phyloP scores from a whole-genome alignment of 1,140 invertebrate species.

The Sogatella furcifera region DNA sequence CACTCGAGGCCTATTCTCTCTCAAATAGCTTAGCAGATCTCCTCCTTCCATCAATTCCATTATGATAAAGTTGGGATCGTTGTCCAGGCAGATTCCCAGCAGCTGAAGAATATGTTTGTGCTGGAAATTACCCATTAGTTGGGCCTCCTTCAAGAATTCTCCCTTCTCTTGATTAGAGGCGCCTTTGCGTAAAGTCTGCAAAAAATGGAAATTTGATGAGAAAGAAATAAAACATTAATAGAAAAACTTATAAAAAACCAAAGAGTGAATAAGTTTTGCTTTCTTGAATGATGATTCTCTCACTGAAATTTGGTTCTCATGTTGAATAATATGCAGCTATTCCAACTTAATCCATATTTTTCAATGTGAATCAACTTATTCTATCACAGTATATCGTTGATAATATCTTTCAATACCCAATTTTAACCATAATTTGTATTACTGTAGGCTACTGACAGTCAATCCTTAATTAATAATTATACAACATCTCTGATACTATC shows the following conservation, averaged over 20 bases:
- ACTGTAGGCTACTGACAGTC: no score
- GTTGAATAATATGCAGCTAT: neutral
- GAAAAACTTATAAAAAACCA: no score
- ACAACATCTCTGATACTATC: no score
- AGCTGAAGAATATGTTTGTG: constrained; percentile 90
- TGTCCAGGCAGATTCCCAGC: constrained; percentile 87
- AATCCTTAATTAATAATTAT: no score
- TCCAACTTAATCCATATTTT: neutral
- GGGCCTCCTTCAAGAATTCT: constrained; percentile 93
- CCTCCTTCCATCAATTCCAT: constrained; percentile 96
- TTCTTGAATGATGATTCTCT: no score
- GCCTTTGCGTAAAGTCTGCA: constrained; percentile 80
- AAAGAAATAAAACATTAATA: constrained; percentile 1
- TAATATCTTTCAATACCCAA: no score
- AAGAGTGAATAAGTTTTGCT: no score
- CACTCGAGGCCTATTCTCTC: constrained; percentile 55
- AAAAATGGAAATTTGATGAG: constrained; percentile 21
- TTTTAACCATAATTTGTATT: no score
- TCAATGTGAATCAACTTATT: no score
- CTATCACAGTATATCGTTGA: no score
- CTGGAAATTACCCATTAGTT: constrained; percentile 94
- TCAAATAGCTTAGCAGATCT: constrained; percentile 82
- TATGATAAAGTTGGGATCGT: constrained; percentile 84
- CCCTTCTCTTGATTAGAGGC: constrained; percentile 81
- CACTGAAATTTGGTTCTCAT: neutral